These are phyloP conservation scores for Protodeltote pygarga DNA, from an alignment of 2,888 invertebrate species.

Conservation along the genomic window DNA sequence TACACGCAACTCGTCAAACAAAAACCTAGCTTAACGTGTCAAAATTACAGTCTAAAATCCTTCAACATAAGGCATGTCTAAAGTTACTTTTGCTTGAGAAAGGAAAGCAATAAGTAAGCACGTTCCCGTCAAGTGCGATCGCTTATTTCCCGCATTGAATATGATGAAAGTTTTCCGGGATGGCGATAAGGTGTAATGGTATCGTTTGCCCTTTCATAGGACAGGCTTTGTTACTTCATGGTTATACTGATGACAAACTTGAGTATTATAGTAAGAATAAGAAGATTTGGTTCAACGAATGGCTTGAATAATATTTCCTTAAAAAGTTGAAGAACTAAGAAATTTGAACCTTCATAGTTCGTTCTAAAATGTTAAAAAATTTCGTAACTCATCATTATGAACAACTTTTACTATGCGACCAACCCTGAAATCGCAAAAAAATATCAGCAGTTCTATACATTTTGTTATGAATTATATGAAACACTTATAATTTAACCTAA, in stretches of 20 bases:
- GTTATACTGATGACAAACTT: slow-evolving; percentile 27
- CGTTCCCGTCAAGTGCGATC: slow-evolving; percentile 75
- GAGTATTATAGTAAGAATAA: too few species aligned
- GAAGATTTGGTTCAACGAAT: too few species aligned
- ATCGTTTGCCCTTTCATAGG: slow-evolving; percentile 64
- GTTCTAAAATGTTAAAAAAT: too few species aligned
- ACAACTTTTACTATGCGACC: too few species aligned
- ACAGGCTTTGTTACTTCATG: slow-evolving; percentile 49
- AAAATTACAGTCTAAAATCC: not conserved
- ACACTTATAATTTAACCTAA: too few species aligned
- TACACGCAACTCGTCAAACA: not conserved
- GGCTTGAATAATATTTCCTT: too few species aligned
- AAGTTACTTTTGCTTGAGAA: slow-evolving; percentile 36
- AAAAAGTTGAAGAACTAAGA: too few species aligned
- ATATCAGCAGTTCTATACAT: too few species aligned
- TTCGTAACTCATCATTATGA: too few species aligned
- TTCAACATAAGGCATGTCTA: not conserved
- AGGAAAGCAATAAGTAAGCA: slow-evolving; percentile 68
- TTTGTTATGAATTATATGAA: too few species aligned
- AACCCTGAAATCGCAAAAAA: too few species aligned
- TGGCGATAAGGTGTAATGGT: slow-evolving; percentile 76
- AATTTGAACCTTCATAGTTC: too few species aligned
- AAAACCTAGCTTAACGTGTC: slow-evolving; percentile 6
- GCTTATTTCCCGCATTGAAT: slow-evolving; percentile 80
- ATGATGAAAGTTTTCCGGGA: slow-evolving; percentile 82